Conservation (phyloP, 2,888 invertebrate species). For the Teinopalpus imperialis region DNA sequence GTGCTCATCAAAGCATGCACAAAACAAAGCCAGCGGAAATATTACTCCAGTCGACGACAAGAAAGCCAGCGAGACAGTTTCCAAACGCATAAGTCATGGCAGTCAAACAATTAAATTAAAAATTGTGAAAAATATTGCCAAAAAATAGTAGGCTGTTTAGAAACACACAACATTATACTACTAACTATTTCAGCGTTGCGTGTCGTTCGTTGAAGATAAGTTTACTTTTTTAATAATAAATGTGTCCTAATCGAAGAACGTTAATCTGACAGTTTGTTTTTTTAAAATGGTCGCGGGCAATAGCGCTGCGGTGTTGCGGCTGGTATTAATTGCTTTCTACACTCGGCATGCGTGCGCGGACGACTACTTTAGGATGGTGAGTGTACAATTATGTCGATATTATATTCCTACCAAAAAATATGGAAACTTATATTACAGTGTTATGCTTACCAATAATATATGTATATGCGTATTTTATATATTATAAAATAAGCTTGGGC, state of each 20-base stretch:
- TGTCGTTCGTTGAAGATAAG: too few species aligned
- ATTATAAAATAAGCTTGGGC: too few species aligned
- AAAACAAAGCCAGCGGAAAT: conserved; percentile 76
- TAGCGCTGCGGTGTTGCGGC: conserved; percentile 38
- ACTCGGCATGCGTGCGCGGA: conserved; percentile 59
- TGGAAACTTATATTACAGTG: too few species aligned
- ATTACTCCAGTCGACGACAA: conserved; percentile 73
- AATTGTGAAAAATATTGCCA: conserved; percentile 27
- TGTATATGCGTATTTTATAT: too few species aligned
- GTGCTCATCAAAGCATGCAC: conserved; percentile 72
- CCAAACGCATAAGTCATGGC: conserved; percentile 41
- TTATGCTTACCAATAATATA: too few species aligned
- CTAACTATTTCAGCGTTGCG: too few species aligned
- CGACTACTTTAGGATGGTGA: conserved; percentile 73
- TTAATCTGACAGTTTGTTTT: conserved; percentile 40
- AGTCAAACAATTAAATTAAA: conserved; percentile 26
- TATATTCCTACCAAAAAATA: too few species aligned
- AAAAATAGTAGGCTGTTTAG: background rate
- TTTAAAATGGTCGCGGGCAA: conserved; percentile 48
- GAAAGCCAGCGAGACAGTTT: conserved; percentile 66
- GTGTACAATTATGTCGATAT: too few species aligned
- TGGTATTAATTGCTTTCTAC: conserved; percentile 64
- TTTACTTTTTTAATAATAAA: conserved; percentile 20
- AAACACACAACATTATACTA: too few species aligned
- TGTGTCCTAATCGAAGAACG: conserved; percentile 34